Conservation (phyloP, 2,888 invertebrate genomes). For the Thera britannica region DNA sequence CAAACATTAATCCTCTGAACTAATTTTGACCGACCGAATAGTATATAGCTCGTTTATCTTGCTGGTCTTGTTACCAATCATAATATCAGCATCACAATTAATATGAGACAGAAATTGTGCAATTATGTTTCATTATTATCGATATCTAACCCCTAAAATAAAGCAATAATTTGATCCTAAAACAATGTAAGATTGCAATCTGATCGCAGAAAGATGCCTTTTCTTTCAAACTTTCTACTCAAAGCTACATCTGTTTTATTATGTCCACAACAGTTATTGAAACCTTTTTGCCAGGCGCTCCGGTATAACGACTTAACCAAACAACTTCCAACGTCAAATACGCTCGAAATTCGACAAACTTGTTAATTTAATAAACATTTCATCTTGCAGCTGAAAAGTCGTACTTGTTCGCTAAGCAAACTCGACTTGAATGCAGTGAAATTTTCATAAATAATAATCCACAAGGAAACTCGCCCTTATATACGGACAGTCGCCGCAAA, state of each 20-base stretch:
- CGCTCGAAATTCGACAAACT: slow-evolving; percentile 26
- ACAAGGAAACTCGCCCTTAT: slow-evolving; percentile 32
- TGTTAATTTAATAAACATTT: slow-evolving; percentile 30
- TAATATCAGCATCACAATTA: slow-evolving; percentile 29
- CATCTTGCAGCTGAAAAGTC: slow-evolving; percentile 29
- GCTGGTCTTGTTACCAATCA: slow-evolving; percentile 36
- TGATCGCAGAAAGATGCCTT: background rate
- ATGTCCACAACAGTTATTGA: background rate
- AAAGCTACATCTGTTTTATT: background rate
- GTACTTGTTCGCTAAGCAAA: slow-evolving; percentile 22
- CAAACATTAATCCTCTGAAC: slow-evolving; percentile 55
- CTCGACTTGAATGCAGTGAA: slow-evolving; percentile 32
- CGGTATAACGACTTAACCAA: background rate
- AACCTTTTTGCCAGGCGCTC: background rate
- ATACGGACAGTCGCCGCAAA: slow-evolving; percentile 35
- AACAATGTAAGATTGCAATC: background rate
- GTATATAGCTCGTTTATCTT: slow-evolving; percentile 35
- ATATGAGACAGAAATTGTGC: background rate
- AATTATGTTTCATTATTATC: background rate
- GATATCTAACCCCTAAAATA: too few relatives aligned
- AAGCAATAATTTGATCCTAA: too few relatives aligned
- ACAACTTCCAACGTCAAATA: slow-evolving; percentile 19
- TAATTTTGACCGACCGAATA: slow-evolving; percentile 43
- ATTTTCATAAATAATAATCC: slow-evolving; percentile 34
- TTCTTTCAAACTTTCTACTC: background rate